Conservation (phyloP, 2,888 invertebrate species). For the Epinotia demarniana region DNA sequence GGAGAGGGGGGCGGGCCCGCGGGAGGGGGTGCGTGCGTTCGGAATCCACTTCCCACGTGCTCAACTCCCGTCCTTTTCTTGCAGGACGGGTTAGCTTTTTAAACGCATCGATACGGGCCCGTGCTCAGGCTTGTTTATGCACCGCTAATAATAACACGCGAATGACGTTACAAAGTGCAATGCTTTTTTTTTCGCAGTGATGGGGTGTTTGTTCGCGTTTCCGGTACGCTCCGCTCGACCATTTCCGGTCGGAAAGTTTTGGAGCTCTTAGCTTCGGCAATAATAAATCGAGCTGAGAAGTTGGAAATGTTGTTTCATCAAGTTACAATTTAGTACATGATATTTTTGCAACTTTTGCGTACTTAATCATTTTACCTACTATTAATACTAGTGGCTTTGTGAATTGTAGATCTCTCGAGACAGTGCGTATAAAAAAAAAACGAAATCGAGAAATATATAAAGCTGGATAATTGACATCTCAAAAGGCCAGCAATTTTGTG, state of each 20-base stretch:
- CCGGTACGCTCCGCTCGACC: conserved; percentile 63
- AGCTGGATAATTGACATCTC: too few species aligned
- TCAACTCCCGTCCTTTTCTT: conserved; percentile 78
- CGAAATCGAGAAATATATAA: too few species aligned
- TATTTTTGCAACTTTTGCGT: conserved; percentile 13
- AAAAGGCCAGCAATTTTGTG: too few species aligned
- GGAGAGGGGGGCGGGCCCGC: conserved; percentile 55
- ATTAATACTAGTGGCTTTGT: too few species aligned
- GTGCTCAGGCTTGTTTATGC: conserved; percentile 81
- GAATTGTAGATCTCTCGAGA: too few species aligned
- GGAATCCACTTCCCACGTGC: conserved; percentile 84
- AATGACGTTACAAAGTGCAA: conserved; percentile 68
- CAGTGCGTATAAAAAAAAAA: too few species aligned
- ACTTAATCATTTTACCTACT: too few species aligned
- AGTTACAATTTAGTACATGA: conserved; percentile 29
- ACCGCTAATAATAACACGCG: conserved; percentile 81
- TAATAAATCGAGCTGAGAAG: conserved; percentile 42
- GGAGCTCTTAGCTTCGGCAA: conserved; percentile 40
- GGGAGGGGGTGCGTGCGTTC: conserved; percentile 81
- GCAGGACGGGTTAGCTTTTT: conserved; percentile 83
- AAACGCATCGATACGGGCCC: conserved; percentile 81
- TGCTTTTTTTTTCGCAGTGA: conserved; percentile 60
- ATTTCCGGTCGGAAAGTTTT: conserved; percentile 60
- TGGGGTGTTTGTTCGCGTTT: conserved; percentile 63
- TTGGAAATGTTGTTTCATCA: conserved; percentile 40